These are phyloP conservation scores for Salvelinus alpinus DNA, from an alignment of 2,113 vertebrate species.

Conservation along the genomic window DNA sequence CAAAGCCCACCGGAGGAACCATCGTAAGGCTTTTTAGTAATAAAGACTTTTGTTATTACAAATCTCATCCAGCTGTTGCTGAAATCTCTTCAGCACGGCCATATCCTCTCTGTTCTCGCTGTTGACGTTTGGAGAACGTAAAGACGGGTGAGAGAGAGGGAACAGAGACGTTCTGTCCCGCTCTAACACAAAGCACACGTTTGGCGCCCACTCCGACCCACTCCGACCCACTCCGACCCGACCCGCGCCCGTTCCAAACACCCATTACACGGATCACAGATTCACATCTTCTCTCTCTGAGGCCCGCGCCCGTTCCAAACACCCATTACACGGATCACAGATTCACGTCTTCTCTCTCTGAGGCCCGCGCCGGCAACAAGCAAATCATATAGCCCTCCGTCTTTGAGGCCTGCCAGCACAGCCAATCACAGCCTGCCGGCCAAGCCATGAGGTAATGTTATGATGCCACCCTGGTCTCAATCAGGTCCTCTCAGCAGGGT, in stretches of 20 bases:
- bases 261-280: too few species aligned
- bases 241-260: not conserved
- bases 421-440: slow-evolving; percentile 11
- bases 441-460: slow-evolving; percentile 32
- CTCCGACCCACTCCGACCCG: not conserved
- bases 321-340: too few species aligned
- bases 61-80: not conserved
- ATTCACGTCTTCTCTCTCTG: too few species aligned
- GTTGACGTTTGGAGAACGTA: slow-evolving; percentile 33
- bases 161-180: slow-evolving; percentile 28
- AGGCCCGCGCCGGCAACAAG: not conserved
- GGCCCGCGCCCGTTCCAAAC: too few species aligned
- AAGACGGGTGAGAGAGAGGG: not conserved
- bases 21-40: slow-evolving; percentile 15
- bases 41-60: slow-evolving; percentile 41
- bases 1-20: slow-evolving; percentile 16
- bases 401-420: slow-evolving; percentile 4
- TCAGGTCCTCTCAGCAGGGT: slow-evolving; percentile 21
- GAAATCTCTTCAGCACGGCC: not conserved
- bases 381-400: slow-evolving; percentile 20
- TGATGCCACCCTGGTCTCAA: slow-evolving; percentile 34
- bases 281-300: too few species aligned
- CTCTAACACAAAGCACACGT: slow-evolving; percentile 44
- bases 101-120: not conserved
- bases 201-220: too few species aligned